These are phyloP conservation scores for Phoeniculus purpureus DNA, from an alignment of 2,797 vertebrate genomes.

Conservation along the genomic window DNA sequence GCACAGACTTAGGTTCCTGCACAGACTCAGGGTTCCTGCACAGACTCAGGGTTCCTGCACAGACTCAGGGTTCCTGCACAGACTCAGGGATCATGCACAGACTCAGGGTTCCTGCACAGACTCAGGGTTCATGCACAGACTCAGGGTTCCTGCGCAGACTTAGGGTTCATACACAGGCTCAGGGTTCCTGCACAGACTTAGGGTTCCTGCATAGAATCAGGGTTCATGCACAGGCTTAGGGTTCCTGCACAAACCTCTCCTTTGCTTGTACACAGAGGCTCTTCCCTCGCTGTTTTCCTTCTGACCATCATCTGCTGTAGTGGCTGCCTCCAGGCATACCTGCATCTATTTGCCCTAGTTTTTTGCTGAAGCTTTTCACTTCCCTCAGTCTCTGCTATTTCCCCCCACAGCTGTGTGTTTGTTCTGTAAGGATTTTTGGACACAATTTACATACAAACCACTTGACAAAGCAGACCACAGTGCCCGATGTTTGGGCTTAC, in stretches of 20 bases:
- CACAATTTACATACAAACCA: background rate
- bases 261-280: background rate
- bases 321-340: background rate
- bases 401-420: background rate
- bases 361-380: background rate
- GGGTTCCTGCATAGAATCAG: too few relatives aligned
- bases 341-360: background rate
- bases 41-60: too few relatives aligned
- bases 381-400: background rate
- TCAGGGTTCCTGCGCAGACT: too few relatives aligned
- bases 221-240: too few relatives aligned
- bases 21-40: too few relatives aligned
- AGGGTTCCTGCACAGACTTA: too few relatives aligned
- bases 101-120: too few relatives aligned
- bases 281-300: background rate
- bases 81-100: too few relatives aligned
- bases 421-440: constrained; percentile 8
- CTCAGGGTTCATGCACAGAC: too few relatives aligned
- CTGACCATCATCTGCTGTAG: background rate
- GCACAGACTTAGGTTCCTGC: too few relatives aligned
- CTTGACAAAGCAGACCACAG: background rate
- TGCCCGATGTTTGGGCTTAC: constrained; percentile 14
- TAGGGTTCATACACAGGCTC: too few relatives aligned
- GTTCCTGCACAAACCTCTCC: background rate
- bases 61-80: too few relatives aligned